Conservation (phyloP, 2,797 vertebrate species). For the Tadarida brasiliensis region DNA sequence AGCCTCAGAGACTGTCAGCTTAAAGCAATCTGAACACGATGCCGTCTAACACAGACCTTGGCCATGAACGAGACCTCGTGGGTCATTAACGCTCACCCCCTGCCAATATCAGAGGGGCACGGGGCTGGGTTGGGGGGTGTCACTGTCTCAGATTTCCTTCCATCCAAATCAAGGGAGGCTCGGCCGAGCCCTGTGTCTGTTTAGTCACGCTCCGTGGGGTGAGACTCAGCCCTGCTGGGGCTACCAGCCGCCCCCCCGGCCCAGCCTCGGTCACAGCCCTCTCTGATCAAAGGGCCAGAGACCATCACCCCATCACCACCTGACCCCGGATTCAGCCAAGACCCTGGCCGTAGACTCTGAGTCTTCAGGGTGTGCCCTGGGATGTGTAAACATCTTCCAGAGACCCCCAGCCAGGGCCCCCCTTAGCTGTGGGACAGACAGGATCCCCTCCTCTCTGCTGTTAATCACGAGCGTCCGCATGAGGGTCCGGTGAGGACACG, state of each 20-base stretch:
- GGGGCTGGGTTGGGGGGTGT: conserved; percentile 57
- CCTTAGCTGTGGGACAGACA: rapidly evolving
- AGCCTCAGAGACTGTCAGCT: conserved; percentile 71
- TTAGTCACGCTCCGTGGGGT: conserved; percentile 86
- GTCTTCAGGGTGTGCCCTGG: neutral
- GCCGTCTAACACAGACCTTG: conserved; percentile 63
- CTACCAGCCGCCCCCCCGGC: neutral
- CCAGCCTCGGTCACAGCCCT: neutral
- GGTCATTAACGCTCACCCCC: conserved; percentile 78
- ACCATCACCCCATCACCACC: conserved; percentile 24
- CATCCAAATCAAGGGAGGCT: conserved; percentile 72
- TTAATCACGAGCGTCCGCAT: neutral
- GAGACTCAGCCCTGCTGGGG: conserved; percentile 52
- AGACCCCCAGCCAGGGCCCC: neutral
- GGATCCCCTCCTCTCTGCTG: neutral
- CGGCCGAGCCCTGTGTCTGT: conserved; percentile 75
- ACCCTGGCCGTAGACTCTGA: neutral
- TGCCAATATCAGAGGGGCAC: conserved; percentile 76
- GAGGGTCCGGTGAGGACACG: neutral
- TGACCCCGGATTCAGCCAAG: conserved; percentile 62
- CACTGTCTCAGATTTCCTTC: conserved; percentile 79
- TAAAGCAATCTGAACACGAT: conserved; percentile 78
- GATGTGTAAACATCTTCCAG: neutral
- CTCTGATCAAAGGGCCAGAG: conserved; percentile 63
- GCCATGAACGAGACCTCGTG: conserved; percentile 74